Percentiles rank a stretch among this genome's conserved stretches.
Evolutionary conservation across 2,888 invertebrate genomes (phyloP).

Genomic region (Hemaris fuciformis): DNA sequence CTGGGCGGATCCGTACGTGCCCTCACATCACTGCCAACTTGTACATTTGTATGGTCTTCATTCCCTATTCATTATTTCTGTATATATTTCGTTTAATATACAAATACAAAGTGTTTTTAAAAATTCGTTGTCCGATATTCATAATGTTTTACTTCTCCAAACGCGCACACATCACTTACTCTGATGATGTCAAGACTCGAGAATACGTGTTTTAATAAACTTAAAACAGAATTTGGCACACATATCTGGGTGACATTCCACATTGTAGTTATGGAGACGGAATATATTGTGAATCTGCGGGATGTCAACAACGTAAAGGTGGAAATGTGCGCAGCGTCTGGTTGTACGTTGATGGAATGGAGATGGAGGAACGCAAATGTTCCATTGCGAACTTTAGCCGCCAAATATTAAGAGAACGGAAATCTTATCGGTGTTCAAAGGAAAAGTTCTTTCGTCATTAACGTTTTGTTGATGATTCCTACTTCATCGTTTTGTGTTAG

Average conservation of each 20-base stretch:
- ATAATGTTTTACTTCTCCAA: too few relatives aligned
- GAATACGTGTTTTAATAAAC: background rate
- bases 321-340: constrained; percentile 8
- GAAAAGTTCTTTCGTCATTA: background rate
- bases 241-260: background rate
- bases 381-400: background rate
- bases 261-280: background rate
- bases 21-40: background rate
- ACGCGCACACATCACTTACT: background rate
- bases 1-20: background rate
- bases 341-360: constrained; percentile 6
- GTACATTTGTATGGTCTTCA: background rate
- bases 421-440: background rate
- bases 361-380: constrained; percentile 8
- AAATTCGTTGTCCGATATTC: too few relatives aligned
- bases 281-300: constrained; percentile 5
- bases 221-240: background rate
- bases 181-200: background rate
- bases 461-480: background rate
- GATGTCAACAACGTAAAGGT: constrained; percentile 10
- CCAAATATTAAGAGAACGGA: background rate
- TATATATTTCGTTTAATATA: background rate
- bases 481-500: background rate
- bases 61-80: background rate
- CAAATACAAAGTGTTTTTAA: too few relatives aligned